Evolutionary conservation across 64 coral and sea anemone genomes (phyloP).

Genomic region (Montipora capricornis): DNA sequence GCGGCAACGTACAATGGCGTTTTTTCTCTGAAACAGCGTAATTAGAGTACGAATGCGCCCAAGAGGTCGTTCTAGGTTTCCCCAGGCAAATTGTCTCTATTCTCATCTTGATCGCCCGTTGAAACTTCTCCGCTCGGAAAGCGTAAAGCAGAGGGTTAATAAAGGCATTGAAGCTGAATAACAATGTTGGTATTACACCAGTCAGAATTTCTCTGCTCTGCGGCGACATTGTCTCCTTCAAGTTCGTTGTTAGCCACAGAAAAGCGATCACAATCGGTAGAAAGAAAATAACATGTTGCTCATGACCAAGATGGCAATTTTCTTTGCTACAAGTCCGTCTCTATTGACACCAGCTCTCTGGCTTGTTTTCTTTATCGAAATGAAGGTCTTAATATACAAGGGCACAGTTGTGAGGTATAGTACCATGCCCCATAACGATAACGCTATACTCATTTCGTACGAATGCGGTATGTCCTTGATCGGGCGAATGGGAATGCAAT

Average conservation of each 20-base stretch:
- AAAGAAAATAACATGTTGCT: slow-evolving; percentile 87
- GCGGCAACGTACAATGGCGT: too few species aligned
- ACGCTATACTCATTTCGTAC: slow-evolving; percentile 45
- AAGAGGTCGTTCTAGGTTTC: neutral
- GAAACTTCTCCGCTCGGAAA: slow-evolving; percentile 69
- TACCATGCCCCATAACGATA: slow-evolving; percentile 4
- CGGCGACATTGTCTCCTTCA: slow-evolving; percentile 76
- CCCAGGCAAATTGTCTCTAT: slow-evolving; percentile 8
- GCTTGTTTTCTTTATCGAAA: slow-evolving; percentile 66
- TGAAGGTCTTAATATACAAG: slow-evolving; percentile 71
- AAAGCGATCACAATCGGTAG: slow-evolving; percentile 69
- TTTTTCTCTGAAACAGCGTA: neutral
- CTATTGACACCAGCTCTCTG: slow-evolving; percentile 37
- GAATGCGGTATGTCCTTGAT: slow-evolving; percentile 59
- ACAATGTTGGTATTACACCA: slow-evolving; percentile 44
- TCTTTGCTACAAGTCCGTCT: slow-evolving; percentile 29
- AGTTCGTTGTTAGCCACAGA: slow-evolving; percentile 64
- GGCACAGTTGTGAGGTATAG: slow-evolving; percentile 77
- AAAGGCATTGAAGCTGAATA: slow-evolving; percentile 63
- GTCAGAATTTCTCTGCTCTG: slow-evolving; percentile 73
- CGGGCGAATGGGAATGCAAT: slow-evolving; percentile 75
- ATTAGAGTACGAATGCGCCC: neutral
- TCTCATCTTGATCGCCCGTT: slow-evolving; percentile 6
- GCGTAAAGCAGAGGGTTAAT: slow-evolving; percentile 87
- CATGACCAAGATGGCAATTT: slow-evolving; percentile 68